A percentile compares a stretch with the other conserved stretches of the same genome.
These are phyloP conservation scores for Crossocerus cetratus DNA, from an alignment of 2,888 invertebrate species.

Conservation along the genomic window DNA sequence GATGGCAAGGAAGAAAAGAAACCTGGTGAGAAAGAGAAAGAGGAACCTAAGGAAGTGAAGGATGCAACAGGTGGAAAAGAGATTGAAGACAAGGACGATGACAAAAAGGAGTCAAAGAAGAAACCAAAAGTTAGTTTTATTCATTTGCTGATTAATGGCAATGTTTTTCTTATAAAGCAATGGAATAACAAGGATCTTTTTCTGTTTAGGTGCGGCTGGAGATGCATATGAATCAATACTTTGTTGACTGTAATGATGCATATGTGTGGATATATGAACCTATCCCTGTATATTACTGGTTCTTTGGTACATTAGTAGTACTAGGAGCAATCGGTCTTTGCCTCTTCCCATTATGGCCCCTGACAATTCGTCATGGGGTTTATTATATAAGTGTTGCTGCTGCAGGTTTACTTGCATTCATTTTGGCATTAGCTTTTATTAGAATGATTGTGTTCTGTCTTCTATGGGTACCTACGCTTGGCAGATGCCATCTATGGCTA, in stretches of 20 bases:
- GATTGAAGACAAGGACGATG: slow-evolving; percentile 79
- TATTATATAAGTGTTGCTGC: slow-evolving; percentile 98
- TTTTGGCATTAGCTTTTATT: slow-evolving; percentile 92
- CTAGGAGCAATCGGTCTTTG: slow-evolving; percentile 96
- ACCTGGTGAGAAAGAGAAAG: slow-evolving; percentile 69
- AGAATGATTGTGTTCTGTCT: slow-evolving; percentile 94
- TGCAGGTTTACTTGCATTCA: slow-evolving; percentile 95
- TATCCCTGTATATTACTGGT: slow-evolving; percentile 95
- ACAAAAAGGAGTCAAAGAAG: slow-evolving; percentile 79
- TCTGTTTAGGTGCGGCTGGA: slow-evolving; percentile 86
- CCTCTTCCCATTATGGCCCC: slow-evolving; percentile 99
- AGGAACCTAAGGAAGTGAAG: slow-evolving; percentile 76
- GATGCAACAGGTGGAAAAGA: slow-evolving; percentile 67
- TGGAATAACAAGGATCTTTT: background rate
- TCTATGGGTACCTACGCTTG: slow-evolving; percentile 92
- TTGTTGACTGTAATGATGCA: slow-evolving; percentile 95
- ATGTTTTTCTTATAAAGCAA: slow-evolving; percentile 3
- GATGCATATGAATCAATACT: slow-evolving; percentile 97
- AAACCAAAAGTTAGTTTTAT: slow-evolving; percentile 73
- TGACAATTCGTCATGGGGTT: slow-evolving; percentile 92
- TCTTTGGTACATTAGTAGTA: slow-evolving; percentile 93
- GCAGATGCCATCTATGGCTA: slow-evolving; percentile 97
- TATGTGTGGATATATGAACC: slow-evolving; percentile 99
- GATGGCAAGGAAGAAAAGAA: slow-evolving; percentile 74
- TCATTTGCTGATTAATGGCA: background rate